Evolutionary conservation across 2,797 vertebrate species (phyloP).

Genomic region (Alcedo atthis): DNA sequence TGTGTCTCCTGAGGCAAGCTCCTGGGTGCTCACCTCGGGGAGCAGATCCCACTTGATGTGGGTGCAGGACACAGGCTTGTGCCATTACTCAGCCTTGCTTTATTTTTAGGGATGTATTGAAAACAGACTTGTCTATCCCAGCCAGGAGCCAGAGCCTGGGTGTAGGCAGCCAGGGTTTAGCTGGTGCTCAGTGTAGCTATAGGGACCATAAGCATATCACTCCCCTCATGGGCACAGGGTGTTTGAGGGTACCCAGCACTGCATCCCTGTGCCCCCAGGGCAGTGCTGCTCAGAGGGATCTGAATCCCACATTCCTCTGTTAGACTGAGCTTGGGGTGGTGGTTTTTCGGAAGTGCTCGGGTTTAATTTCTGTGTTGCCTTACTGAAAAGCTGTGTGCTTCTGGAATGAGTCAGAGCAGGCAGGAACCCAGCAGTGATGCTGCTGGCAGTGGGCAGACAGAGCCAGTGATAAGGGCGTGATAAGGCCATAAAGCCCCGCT

Average conservation of each 20-base stretch:
- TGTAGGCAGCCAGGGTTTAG: not conserved
- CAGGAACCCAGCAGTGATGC: not conserved
- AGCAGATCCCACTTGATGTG: not conserved
- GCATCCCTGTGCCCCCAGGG: fast-evolving
- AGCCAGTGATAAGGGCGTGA: not conserved
- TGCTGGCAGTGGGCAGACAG: not conserved
- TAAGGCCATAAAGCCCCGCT: not conserved
- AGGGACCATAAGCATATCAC: not conserved
- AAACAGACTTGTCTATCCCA: not conserved
- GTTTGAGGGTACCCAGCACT: not conserved
- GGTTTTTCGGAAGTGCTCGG: not conserved
- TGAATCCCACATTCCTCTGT: not conserved
- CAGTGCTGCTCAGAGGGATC: not conserved
- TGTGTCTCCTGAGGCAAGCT: not conserved
- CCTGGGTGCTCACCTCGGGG: fast-evolving
- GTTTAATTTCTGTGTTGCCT: conserved; percentile 8
- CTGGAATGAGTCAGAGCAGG: conserved; percentile 7
- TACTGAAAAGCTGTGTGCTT: conserved; percentile 6
- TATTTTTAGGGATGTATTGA: not conserved
- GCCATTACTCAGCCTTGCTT: not conserved
- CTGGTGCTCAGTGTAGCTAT: fast-evolving
- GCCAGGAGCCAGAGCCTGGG: not conserved
- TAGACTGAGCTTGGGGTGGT: not conserved
- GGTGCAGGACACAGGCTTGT: not conserved
- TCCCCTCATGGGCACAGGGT: not conserved